Conservation (phyloP, 2,797 vertebrate genomes). For the Xiphorhynchus erythropygius region DNA sequence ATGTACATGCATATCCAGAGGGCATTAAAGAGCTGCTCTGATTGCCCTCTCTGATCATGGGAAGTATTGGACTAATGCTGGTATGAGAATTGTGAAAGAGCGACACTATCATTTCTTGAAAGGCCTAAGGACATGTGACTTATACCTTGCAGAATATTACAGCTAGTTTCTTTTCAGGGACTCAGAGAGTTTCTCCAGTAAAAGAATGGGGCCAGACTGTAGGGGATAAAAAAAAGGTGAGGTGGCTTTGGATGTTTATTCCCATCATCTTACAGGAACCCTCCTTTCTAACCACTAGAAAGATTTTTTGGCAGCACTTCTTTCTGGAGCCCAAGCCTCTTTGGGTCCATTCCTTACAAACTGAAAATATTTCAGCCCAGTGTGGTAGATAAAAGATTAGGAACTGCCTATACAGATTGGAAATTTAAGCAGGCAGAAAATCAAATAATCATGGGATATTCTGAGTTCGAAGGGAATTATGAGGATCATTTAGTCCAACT, state of each 20-base stretch:
- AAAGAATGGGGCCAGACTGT: neutral
- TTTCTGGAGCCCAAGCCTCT: neutral
- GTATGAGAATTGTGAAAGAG: neutral
- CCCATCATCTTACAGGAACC: neutral
- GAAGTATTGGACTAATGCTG: neutral
- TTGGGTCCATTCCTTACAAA: neutral
- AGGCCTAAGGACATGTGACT: neutral
- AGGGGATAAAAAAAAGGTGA: neutral
- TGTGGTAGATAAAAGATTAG: neutral
- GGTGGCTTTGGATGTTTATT: neutral
- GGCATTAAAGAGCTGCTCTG: neutral
- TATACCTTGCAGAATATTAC: neutral
- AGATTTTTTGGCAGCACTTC: neutral
- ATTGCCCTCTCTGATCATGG: neutral
- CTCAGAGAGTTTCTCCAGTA: neutral
- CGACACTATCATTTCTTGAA: neutral
- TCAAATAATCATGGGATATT: neutral
- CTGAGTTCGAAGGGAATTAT: neutral
- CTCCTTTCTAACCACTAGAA: neutral
- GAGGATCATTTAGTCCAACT: neutral
- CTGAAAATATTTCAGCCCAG: neutral
- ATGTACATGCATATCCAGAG: neutral
- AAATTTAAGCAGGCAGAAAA: neutral
- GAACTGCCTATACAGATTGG: accelerated
- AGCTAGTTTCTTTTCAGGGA: neutral